Conservation (phyloP, 2,888 invertebrate genomes). For the Archaeoteleia sp. region DNA sequence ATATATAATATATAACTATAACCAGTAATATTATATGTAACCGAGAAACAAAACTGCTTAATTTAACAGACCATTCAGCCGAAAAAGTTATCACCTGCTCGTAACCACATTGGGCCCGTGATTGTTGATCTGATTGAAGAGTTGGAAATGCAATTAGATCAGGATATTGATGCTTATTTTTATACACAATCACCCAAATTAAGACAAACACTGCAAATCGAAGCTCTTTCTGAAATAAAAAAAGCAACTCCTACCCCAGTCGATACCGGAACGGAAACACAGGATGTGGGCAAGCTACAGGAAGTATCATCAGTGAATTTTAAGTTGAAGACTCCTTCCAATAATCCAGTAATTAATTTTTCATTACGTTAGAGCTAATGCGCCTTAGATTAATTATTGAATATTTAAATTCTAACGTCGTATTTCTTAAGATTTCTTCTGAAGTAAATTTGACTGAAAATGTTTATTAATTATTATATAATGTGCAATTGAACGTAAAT, state of each 20-base stretch:
- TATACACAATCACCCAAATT: constrained; percentile 61
- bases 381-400: too few species aligned
- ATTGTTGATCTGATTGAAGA: constrained; percentile 83
- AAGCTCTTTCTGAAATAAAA: constrained; percentile 35
- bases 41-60: constrained; percentile 40
- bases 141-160: constrained; percentile 77
- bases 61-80: constrained; percentile 58
- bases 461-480: too few species aligned
- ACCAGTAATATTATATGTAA: not conserved
- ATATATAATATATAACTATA: too few species aligned
- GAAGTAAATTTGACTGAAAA: too few species aligned
- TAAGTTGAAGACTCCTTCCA: constrained; percentile 15
- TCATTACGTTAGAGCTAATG: too few species aligned
- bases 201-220: constrained; percentile 21
- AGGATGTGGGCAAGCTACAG: not conserved
- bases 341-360: too few species aligned
- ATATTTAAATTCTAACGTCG: too few species aligned
- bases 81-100: constrained; percentile 62
- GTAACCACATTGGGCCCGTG: constrained; percentile 79
- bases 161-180: constrained; percentile 67
- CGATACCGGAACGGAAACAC: constrained; percentile 33
- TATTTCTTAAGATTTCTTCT: too few species aligned
- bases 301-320: constrained; percentile 2
- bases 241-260: constrained; percentile 15
- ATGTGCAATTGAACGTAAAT: too few species aligned